Base-by-base conservation (phyloP, 2,113 vertebrate species). In the Taxidea taxus region DNA sequence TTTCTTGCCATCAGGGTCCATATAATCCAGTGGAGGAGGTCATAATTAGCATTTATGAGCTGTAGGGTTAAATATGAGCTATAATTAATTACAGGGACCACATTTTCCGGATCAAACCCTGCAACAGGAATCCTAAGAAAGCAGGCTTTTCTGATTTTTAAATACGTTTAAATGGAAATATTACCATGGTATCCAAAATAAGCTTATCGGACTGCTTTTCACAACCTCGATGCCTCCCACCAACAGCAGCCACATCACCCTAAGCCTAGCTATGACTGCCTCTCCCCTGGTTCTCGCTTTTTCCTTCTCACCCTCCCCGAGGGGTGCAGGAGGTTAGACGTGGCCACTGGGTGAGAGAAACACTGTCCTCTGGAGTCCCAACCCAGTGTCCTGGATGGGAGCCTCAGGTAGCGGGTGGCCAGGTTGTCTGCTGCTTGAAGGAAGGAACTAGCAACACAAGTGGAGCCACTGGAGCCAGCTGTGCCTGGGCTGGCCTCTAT, bases 211-310 rank as follows among this genome's bases (percentile, higher is more conserved):
- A 12, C 20, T 27, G 27, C 29, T 39, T 56, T 80, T 70, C 18
- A 39, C 34, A 58, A 31, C 16, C 31, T 34, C 29, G 4, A 2
- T 0, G 0, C 58, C 83, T n/a, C n/a, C 44, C 21, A n/a, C 9
- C 34, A 13, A 8, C 1, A 3, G 0, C 39, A 58, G 25, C 20
- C 58, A 4, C 4, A 1, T 27, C 2, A 29, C 14, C 85, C 60
- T 39, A 2, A 4, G 16, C 15, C 10, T 70, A 42, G 51, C 2
- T 1, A 1, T 2, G 3, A 0, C 2, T 11, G 12, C 21, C 16
- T 2, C 27, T 93, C 83, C 68, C 18, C 44, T 12, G 21, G 6
- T 49, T 23, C 23, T 29, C 13, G 7, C 18, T 6, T 62, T 14
- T n/a, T 7, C 42, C 7, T 14, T 25, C 37, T 72, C 21, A 10